A percentile compares a stretch with the other conserved stretches of the same genome.
Conservation (phyloP, 30 jellyfish, hydroid and myxozoan species). For the Mastigias papua region DNA sequence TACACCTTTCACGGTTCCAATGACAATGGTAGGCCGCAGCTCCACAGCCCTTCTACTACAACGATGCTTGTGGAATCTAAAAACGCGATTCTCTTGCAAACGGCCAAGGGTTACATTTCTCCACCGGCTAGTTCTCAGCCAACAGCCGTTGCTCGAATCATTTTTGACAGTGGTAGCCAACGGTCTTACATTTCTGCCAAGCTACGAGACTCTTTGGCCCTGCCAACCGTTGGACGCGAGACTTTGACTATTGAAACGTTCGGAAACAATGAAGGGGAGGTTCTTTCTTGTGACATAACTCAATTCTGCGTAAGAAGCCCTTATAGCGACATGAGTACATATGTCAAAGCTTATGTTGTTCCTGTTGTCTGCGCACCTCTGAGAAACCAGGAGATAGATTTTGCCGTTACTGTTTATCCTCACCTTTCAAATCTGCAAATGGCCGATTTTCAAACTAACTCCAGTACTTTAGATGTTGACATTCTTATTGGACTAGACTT, state of each 20-base stretch:
- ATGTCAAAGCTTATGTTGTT: constrained; percentile 43
- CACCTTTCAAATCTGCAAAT: neutral
- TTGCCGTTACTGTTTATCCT: constrained; percentile 1
- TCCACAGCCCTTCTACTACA: constrained; percentile 7
- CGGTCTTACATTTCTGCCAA: constrained; percentile 11
- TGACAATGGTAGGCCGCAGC: constrained; percentile 6
- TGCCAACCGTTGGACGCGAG: constrained; percentile 47
- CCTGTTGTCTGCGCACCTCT: constrained; percentile 64
- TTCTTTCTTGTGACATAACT: constrained; percentile 25
- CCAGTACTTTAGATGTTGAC: neutral
- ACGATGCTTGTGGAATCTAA: constrained; percentile 10
- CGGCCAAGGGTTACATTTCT: constrained; percentile 39
- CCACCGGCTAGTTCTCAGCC: neutral
- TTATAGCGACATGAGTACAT: neutral
- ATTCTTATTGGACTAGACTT: constrained; percentile 46
- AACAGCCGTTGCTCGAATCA: constrained; percentile 6
- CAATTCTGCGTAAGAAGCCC: constrained; percentile 52
- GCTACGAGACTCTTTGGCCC: constrained; percentile 36
- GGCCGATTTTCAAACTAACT: constrained; percentile 1
- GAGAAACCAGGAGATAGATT: constrained; percentile 23
- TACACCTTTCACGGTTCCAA: neutral
- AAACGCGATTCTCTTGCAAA: constrained; percentile 31
- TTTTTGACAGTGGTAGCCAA: constrained; percentile 41
- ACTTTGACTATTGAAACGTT: constrained; percentile 33
- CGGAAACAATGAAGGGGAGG: constrained; percentile 25